Base-by-base conservation (phyloP, 2,888 invertebrate species). In the Acleris literana region DNA sequence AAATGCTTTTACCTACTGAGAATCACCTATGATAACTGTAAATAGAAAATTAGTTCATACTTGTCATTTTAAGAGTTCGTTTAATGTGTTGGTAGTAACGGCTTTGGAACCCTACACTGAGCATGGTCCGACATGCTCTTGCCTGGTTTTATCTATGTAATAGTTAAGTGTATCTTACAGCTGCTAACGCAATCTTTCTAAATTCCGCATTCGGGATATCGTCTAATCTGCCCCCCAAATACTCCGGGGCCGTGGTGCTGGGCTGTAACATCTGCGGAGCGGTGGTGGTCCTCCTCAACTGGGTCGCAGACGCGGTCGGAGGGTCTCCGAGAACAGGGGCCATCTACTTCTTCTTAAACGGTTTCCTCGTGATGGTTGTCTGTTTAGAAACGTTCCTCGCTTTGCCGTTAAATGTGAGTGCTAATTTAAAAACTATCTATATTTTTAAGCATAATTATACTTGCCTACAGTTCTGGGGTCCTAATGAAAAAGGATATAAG, bases 311-410 rank as follows among this genome's bases (percentile, higher is more conserved):
- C 29, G 79, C 93, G 52, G 93, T 96, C 77, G 94, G 97, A 46
- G 95, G 95, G 7, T 95, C 95, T 76, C 88, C 92, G 48, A 93
- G 97, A 63, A 98, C 98, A 3, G 95, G 98, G 0, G 99, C 99
- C 54, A 98, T 99, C 76, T 99, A 99, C 91, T 99, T 99, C 90
- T 99, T 99, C 88, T 97, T 98, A 69, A 96, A 97, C 0, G 99
- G 99, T 43, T 95, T 99, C 77, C 95, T 99, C 74, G 94, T 99
- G 59, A 93, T 99, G 49, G 93, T 99, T 53, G 92, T 97, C 1
- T 99, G 99, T 82, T 98, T 99, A 81, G 98, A 98, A 86, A 98
- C 99, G 0, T 99, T 98, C 92, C 98, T 99, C 86, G 97, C 97
- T 17, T 93, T 99, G 75, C 98, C 99, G 6, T 93, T 98, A 63